A percentile compares a stretch with the other conserved stretches of the same genome.
phyloP scores from a whole-genome alignment of 2,797 vertebrate species.

The Sylvia borin region DNA sequence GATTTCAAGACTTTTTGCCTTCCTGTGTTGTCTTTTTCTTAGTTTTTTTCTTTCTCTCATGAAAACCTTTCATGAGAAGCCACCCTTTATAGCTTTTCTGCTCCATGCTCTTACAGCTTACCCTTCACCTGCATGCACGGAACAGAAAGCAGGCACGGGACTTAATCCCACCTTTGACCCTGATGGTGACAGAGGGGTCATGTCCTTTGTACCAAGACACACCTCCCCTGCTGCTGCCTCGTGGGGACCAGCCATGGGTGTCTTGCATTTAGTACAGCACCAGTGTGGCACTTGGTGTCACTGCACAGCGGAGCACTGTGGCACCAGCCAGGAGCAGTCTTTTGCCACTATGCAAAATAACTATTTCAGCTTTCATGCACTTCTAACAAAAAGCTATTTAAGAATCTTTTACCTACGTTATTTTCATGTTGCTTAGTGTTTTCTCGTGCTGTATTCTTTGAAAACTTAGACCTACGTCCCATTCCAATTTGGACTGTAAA shows the following conservation, averaged over 20 bases:
- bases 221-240: not conserved
- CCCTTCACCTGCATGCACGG: not conserved
- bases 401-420: not conserved
- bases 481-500: not conserved
- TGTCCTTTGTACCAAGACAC: not conserved
- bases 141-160: not conserved
- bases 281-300: accelerated
- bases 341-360: not conserved
- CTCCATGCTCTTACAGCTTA: not conserved
- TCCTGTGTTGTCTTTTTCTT: not conserved
- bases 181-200: not conserved
- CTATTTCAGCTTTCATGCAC: not conserved
- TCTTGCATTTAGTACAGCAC: not conserved
- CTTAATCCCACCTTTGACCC: not conserved
- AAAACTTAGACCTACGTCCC: not conserved
- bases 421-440: not conserved
- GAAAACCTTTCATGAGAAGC: slow-evolving; percentile 5
- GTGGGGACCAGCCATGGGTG: not conserved
- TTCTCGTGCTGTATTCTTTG: not conserved
- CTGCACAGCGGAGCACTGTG: not conserved
- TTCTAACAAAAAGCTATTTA: not conserved
- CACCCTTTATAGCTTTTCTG: not conserved
- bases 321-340: not conserved
- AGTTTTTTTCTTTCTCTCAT: not conserved
- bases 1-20: not conserved